Conservation (phyloP, 1,140 invertebrate genomes). For the Drosophila subpulchrella region DNA sequence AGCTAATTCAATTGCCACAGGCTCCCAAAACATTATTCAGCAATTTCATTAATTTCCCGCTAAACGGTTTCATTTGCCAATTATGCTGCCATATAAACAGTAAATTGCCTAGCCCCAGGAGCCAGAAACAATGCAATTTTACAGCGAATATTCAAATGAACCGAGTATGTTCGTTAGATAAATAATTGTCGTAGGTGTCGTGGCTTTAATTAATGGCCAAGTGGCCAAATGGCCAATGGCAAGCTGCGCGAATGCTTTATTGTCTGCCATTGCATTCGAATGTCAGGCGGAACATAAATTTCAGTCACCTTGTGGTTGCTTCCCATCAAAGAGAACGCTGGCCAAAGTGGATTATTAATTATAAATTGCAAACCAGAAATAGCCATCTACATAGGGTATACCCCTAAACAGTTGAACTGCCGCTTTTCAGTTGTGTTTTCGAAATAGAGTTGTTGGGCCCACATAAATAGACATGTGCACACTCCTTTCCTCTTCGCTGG, state of each 20-base stretch:
- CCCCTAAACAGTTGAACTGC: constrained; percentile 14
- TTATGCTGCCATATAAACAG: constrained; percentile 52
- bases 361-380: constrained; percentile 47
- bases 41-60: constrained; percentile 44
- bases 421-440: constrained; percentile 26
- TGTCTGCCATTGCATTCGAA: constrained; percentile 42
- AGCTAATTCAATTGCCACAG: constrained; percentile 55
- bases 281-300: constrained; percentile 76
- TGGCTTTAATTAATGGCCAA: constrained; percentile 68
- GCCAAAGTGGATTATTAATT: constrained; percentile 60
- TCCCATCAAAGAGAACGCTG: constrained; percentile 24
- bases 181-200: constrained; percentile 62
- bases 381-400: not conserved
- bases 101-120: constrained; percentile 54
- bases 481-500: constrained; percentile 68
- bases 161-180: constrained; percentile 12
- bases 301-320: constrained; percentile 43
- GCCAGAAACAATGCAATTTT: constrained; percentile 29
- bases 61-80: constrained; percentile 49
- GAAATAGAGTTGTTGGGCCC: constrained; percentile 35
- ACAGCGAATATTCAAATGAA: constrained; percentile 22
- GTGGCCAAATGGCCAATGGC: constrained; percentile 12
- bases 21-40: constrained; percentile 49
- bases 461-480: constrained; percentile 38
- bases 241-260: constrained; percentile 12